Evolutionary conservation across 1,140 invertebrate species (phyloP), one percentile per base, ranked within the genome.

Genomic region (Orchestia grillus): DNA sequence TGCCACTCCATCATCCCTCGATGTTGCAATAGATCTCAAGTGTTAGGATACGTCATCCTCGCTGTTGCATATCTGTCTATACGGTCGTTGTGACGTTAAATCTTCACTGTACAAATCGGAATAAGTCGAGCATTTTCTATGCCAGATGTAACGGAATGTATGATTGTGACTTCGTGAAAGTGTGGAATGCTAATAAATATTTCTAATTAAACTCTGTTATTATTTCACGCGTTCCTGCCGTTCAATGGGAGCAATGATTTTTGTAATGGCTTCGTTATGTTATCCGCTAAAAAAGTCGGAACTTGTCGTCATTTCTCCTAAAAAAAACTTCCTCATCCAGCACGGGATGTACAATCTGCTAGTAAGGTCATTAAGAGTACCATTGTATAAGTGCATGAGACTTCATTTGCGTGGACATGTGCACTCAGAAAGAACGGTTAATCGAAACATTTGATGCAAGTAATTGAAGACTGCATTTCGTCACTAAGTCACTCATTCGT

Each of bases 121-220:
- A 94, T 91, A 91, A 91, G 88, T 91, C 44, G 92, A 8, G 92
- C 92, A 94, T 94, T 94, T 94, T 94, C 44, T 94, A 94, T 94
- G 92, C 92, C 92, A 94, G 92, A 94, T 94, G 92, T 94, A 94
- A 94, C 45, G 92, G 92, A 47, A 47, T 94, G 92, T 94, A 77
- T 77, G 62, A 77, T 36, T 77, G 88, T 91, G 88, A 43, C 6
- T 44, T 91, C 42, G 92, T 94, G 92, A 94, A 47, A 40, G 92
- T 94, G 92, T 94, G 92, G 43, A 45, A 94, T 94, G 92, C 92
- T 94, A 94, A 94, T 94, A 94, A 94, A 94, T 94, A 94, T 94
- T 94, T 94, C 43, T 94, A 94, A 94, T 45, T 44, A 94, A 47
- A 90, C 15, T 90, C 15, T 87, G 87, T 90, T 90, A 41, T 90